A percentile compares a stretch with the other conserved stretches of the same genome.
Conservation (phyloP, 1,140 invertebrate genomes). For the Tachypleus tridentatus region DNA sequence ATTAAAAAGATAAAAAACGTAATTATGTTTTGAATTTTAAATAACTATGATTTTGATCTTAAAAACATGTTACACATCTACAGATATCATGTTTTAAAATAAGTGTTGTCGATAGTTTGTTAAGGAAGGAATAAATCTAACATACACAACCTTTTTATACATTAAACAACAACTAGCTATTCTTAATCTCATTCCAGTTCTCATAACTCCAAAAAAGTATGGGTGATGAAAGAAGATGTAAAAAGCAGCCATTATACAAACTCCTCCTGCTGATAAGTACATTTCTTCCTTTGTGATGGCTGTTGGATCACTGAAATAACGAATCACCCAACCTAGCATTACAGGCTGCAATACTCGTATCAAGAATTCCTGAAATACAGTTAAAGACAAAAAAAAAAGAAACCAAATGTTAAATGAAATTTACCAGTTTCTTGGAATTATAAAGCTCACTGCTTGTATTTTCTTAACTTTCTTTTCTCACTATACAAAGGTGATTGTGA, state of each 20-base stretch:
- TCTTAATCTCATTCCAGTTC: conserved; percentile 39
- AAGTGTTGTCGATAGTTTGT: conserved; percentile 2
- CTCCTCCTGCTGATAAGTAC: conserved; percentile 12
- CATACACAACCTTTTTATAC: conserved; percentile 38
- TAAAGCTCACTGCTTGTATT: no score
- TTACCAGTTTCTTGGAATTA: no score
- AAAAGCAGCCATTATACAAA: conserved; percentile 35
- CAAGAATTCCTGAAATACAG: conserved; percentile 22
- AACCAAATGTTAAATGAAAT: no score
- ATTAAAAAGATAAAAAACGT: no score
- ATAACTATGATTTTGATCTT: not conserved
- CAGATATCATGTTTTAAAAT: conserved; percentile 3
- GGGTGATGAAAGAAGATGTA: conserved; percentile 60
- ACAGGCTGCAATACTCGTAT: conserved; percentile 24
- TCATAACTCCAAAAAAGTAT: conserved; percentile 55
- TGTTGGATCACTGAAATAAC: conserved; percentile 11
- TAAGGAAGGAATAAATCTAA: not conserved
- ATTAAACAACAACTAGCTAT: conserved; percentile 37
- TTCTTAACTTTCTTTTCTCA: no score
- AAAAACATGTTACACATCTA: not conserved
- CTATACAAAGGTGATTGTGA: no score
- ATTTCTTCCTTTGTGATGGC: conserved; percentile 4
- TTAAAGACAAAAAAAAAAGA: no score
- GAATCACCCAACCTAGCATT: conserved; percentile 18
- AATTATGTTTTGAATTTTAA: no score